Base-by-base conservation (phyloP, 2,113 vertebrate genomes). In the Dryoscopus gambensis region DNA sequence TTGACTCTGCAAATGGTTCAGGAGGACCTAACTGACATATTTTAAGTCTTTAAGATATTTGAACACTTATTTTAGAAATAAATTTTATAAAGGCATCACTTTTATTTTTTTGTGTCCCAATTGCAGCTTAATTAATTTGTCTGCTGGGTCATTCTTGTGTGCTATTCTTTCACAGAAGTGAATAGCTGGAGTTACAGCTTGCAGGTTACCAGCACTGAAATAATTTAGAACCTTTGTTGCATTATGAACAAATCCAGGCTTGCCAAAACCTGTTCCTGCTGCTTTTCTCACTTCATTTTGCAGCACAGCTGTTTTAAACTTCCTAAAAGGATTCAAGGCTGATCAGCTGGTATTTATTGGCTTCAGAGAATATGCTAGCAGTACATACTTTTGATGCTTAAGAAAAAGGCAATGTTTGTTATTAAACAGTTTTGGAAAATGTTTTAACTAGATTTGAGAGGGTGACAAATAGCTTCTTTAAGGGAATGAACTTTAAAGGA, bases 311-410 rank as follows among this genome's bases (percentile, higher is more conserved):
- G 91, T 89, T 92, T 95, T 67, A 89, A 87, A 93, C 91, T 94
- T 94, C 69, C 95, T 95, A 55, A 90, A 96, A 75, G 27, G 74
- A 89, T 93, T 93, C 49, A 2, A 90, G 74, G 28, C 81, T 89
- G 81, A 95, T 96, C 94, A 92, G 83, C 93, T 94, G 92, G 70
- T 90, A 93, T 95, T 95, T 96, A 89, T 59, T 94, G 92, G 52
- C 73, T 87, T 94, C 74, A 75, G 92, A 92, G 76, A 40, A 56
- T 74, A 64, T 62, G 59, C 37, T 59, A 91, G 68, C 40, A 62
- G 56, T 82, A 87, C 53, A 91, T 77, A 59, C 68, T 93, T 94
- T 64, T 81, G 84, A 76, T 96, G 78, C 42, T 73, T 88, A 68
- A 95, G 70, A 89, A 96, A 92, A 89, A 93, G 65, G 11, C 22